Percentiles rank a stretch among this genome's conserved stretches.
phyloP scores from a whole-genome alignment of 2,113 vertebrate genomes.

The Poecilia latipinna region DNA sequence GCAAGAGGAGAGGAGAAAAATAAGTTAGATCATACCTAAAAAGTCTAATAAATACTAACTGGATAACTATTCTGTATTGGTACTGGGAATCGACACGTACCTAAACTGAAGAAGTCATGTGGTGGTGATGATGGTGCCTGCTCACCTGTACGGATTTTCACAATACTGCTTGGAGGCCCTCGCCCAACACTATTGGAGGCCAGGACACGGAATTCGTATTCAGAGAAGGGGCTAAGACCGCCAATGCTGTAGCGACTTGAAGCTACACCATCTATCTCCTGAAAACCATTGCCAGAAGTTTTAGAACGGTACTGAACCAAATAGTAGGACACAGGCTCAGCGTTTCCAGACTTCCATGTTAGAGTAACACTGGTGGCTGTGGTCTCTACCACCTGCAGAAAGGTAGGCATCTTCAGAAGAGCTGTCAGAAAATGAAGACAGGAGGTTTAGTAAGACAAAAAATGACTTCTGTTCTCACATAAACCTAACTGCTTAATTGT shows the following conservation, averaged over 20 bases:
- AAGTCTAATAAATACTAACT: no score
- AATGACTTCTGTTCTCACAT: not conserved
- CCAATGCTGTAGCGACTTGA: constrained; percentile 97
- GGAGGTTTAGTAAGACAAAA: not conserved
- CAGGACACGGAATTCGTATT: constrained; percentile 91
- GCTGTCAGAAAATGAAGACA: constrained; percentile 76
- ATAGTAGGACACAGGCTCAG: constrained; percentile 92
- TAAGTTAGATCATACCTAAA: no score
- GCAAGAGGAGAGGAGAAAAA: no score
- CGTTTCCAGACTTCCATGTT: constrained; percentile 96
- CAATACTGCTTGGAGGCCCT: constrained; percentile 86
- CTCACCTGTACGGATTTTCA: constrained; percentile 90
- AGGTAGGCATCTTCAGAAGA: constrained; percentile 89
- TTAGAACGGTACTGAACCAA: constrained; percentile 93
- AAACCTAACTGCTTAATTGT: no score
- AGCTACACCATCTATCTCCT: constrained; percentile 97
- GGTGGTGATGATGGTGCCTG: constrained; percentile 95
- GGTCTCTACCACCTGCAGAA: constrained; percentile 93
- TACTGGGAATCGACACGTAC: no score
- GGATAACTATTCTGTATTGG: no score
- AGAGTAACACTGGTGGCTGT: constrained; percentile 98
- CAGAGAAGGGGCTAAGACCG: constrained; percentile 94
- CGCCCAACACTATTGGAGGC: constrained; percentile 96
- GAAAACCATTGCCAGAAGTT: constrained; percentile 82
- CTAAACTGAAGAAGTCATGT: no score